phyloP scores from a whole-genome alignment of 1,140 invertebrate species.

The Aradophagus sp. region DNA sequence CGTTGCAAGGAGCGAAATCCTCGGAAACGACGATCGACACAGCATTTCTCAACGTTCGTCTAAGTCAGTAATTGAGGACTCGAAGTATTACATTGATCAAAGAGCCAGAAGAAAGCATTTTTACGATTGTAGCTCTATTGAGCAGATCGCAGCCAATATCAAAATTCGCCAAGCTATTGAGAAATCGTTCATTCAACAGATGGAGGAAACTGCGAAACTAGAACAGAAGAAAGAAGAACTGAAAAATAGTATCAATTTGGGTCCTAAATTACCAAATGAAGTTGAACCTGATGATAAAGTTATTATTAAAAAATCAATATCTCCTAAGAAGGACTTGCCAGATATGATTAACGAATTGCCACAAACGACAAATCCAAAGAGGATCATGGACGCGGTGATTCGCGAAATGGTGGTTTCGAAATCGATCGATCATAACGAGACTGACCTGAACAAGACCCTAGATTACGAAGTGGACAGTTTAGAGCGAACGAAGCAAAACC shows the following conservation, averaged over 20 bases:
- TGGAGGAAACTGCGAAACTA: slow-evolving; percentile 63
- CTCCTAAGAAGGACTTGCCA: slow-evolving; percentile 29
- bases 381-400: slow-evolving; percentile 75
- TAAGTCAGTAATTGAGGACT: slow-evolving; percentile 68
- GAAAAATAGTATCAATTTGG: slow-evolving; percentile 31
- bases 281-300: slow-evolving; percentile 12
- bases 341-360: slow-evolving; percentile 71
- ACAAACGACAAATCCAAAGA: slow-evolving; percentile 64
- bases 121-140: slow-evolving; percentile 7
- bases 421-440: slow-evolving; percentile 63
- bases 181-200: slow-evolving; percentile 70
- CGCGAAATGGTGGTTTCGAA: slow-evolving; percentile 74
- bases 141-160: slow-evolving; percentile 49
- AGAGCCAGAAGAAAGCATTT: slow-evolving; percentile 33
- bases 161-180: slow-evolving; percentile 70
- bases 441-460: slow-evolving; percentile 33
- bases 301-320: slow-evolving; percentile 26
- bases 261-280: slow-evolving; percentile 16
- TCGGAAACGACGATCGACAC: slow-evolving; percentile 64
- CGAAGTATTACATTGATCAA: slow-evolving; percentile 55
- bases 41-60: slow-evolving; percentile 63
- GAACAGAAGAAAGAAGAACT: slow-evolving; percentile 26
- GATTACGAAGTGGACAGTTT: slow-evolving; percentile 87
- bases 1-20: slow-evolving; percentile 66
- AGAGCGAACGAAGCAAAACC: slow-evolving; percentile 78